Percentiles rank a stretch among this genome's conserved stretches.
Evolutionary conservation across 1,140 invertebrate genomes (phyloP).

Genomic region (Ceratosolen solmsi): DNA sequence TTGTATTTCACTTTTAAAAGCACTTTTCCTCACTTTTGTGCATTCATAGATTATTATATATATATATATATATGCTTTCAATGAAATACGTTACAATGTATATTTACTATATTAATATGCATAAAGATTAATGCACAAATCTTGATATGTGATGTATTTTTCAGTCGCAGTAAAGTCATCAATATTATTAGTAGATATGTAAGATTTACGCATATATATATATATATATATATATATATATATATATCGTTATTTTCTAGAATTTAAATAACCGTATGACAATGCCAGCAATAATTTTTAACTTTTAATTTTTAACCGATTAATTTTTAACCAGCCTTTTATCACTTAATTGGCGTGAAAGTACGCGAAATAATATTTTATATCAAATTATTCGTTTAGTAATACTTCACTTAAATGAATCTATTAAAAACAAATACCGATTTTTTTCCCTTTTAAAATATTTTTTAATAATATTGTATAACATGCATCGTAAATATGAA

Average conservation of each 20-base stretch:
- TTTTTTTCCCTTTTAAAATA: too few species aligned
- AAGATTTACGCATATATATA: slow-evolving; percentile 9
- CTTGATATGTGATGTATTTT: slow-evolving; percentile 71
- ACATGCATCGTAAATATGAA: too few species aligned
- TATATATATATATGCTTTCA: slow-evolving; percentile 44
- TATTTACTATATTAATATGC: slow-evolving; percentile 47
- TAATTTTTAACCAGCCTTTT: background rate
- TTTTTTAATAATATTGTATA: too few species aligned
- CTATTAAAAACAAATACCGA: too few species aligned
- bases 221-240: too few species aligned
- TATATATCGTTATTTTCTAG: too few species aligned
- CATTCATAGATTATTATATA: slow-evolving; percentile 24
- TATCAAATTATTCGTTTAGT: background rate
- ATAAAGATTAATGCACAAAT: slow-evolving; percentile 60
- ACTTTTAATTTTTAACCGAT: too few species aligned
- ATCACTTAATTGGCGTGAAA: slow-evolving; percentile 8
- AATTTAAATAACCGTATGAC: too few species aligned
- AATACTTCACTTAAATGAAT: too few species aligned
- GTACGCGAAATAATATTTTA: background rate
- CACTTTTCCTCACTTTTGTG: background rate
- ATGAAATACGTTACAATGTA: slow-evolving; percentile 39
- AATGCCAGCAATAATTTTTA: too few species aligned
- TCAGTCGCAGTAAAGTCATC: slow-evolving; percentile 64
- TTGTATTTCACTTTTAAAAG: slow-evolving; percentile 4
- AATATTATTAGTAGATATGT: slow-evolving; percentile 43